Conservation (phyloP, 2,113 vertebrate species). For the Rynchops niger region DNA sequence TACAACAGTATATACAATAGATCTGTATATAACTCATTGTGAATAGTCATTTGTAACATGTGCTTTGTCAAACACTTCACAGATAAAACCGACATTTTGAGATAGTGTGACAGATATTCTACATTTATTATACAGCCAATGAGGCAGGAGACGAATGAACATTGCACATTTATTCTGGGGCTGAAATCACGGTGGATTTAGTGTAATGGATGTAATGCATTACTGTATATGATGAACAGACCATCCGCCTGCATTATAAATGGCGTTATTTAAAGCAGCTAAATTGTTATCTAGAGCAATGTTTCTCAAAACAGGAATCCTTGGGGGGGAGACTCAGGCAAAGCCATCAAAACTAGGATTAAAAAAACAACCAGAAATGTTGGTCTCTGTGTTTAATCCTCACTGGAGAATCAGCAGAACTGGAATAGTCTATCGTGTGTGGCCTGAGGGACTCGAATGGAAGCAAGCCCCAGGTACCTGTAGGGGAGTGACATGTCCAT, state of each 20-base stretch:
- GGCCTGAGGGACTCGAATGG: neutral
- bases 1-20: neutral
- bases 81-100: constrained; percentile 36
- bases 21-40: neutral
- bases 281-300: neutral
- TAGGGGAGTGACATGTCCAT: neutral
- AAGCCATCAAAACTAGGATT: neutral
- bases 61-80: constrained; percentile 10
- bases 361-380: neutral
- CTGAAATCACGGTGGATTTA: neutral
- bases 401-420: neutral
- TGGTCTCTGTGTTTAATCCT: neutral
- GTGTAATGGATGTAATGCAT: neutral
- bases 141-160: neutral
- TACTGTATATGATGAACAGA: neutral
- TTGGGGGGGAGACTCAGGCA: neutral
- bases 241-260: neutral
- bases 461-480: neutral
- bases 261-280: constrained; percentile 7
- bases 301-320: neutral
- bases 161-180: neutral
- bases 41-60: neutral
- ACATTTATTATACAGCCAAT: neutral
- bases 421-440: neutral
- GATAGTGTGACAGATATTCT: constrained; percentile 19